A percentile compares a stretch with the other conserved stretches of the same genome.
These are phyloP conservation scores for Beroe forskalii DNA, from an alignment of 37 sponge, comb jelly and placozoan species.

Conservation along the genomic window DNA sequence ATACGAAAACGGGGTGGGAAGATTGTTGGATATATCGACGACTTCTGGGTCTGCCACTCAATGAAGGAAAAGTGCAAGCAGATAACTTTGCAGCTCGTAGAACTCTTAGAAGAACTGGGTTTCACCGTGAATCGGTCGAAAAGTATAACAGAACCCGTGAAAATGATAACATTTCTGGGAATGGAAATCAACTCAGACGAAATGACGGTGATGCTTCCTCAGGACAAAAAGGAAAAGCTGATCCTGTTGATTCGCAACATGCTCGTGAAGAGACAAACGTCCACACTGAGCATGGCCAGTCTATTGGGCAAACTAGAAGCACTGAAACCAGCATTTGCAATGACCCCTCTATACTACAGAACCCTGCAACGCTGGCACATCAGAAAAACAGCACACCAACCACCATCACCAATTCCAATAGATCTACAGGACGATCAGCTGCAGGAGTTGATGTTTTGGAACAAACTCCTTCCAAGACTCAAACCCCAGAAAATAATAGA, in stretches of 20 bases:
- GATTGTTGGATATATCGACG: not conserved
- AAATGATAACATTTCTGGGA: not conserved
- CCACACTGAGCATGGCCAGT: not conserved
- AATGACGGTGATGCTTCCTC: not conserved
- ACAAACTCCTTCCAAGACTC: not conserved
- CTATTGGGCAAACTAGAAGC: no score
- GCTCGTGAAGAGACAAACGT: not conserved
- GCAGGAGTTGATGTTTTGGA: not conserved
- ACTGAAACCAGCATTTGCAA: not conserved
- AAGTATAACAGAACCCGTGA: not conserved
- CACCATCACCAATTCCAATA: no score
- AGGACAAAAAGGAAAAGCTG: not conserved
- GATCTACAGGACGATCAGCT: not conserved
- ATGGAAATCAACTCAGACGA: not conserved
- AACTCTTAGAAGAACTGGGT: not conserved
- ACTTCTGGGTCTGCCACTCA: not conserved
- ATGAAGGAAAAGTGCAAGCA: not conserved
- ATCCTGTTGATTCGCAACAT: not conserved
- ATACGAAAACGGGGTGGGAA: not conserved
- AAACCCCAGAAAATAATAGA: not conserved
- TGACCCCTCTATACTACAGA: not conserved
- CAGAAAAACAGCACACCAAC: no score
- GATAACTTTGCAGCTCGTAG: not conserved
- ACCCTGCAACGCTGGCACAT: not conserved
- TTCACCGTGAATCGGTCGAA: not conserved